Evolutionary conservation across 2,888 invertebrate species (phyloP).

Genomic region (Buathra laborator): DNA sequence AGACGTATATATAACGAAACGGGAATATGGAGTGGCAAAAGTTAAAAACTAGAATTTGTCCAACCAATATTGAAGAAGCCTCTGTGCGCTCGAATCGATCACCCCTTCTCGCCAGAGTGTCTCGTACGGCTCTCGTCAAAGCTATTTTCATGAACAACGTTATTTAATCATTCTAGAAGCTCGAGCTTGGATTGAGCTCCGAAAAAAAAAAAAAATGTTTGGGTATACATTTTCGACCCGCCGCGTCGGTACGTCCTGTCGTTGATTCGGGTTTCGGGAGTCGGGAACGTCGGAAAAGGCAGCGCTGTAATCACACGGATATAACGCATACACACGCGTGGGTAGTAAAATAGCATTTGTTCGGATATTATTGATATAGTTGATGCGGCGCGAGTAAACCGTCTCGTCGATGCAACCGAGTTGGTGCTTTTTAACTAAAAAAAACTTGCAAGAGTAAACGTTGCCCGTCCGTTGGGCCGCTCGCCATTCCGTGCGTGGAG

Average conservation of each 20-base stretch:
- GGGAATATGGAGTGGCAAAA: too few relatives aligned
- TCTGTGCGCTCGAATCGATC: constrained; percentile 3
- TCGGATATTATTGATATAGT: constrained; percentile 3
- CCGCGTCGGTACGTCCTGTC: neutral
- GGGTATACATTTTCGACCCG: neutral
- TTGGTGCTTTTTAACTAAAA: neutral
- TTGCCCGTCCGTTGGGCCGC: neutral
- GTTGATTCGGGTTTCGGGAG: neutral
- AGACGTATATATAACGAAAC: too few relatives aligned
- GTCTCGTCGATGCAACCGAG: neutral
- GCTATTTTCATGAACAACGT: constrained; percentile 46
- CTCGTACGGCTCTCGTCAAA: constrained; percentile 11
- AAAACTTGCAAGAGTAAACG: neutral
- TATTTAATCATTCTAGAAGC: neutral
- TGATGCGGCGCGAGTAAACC: neutral
- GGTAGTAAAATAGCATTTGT: neutral
- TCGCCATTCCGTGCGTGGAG: constrained; percentile 32
- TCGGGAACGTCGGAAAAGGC: neutral
- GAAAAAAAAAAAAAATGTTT: neutral
- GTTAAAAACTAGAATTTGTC: neutral
- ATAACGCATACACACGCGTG: neutral
- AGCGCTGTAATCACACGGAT: constrained; percentile 2
- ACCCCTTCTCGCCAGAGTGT: neutral
- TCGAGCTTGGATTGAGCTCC: neutral
- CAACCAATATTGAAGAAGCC: neutral